Conservation (phyloP, 2,797 vertebrate species). For the Crax fasciolata region DNA sequence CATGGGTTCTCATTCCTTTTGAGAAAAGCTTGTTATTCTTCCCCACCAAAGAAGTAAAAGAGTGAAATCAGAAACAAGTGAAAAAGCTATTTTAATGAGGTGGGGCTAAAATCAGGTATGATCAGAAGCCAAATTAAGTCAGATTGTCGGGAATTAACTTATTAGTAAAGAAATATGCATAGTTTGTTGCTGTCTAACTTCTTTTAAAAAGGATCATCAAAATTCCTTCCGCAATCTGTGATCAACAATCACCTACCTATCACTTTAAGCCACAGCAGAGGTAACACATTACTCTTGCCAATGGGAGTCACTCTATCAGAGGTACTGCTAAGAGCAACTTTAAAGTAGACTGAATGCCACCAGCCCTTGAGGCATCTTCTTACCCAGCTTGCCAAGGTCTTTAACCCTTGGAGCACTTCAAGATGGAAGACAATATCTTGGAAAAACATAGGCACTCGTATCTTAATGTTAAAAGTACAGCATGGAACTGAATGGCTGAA, state of each 20-base stretch:
- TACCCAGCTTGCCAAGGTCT: not conserved
- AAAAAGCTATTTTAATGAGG: not conserved
- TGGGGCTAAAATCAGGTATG: not conserved
- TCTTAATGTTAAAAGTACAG: not conserved
- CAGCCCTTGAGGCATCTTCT: not conserved
- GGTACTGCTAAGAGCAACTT: not conserved
- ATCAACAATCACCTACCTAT: not conserved
- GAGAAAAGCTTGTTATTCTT: not conserved
- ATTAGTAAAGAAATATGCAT: not conserved
- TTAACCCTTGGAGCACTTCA: not conserved
- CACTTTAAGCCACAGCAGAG: not conserved
- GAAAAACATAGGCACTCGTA: not conserved
- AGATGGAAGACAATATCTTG: not conserved
- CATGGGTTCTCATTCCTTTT: accelerated
- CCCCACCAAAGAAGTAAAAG: not conserved
- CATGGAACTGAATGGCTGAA: not conserved
- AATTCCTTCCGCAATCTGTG: not conserved
- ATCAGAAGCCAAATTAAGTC: not conserved
- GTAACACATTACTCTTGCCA: not conserved
- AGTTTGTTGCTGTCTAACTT: not conserved
- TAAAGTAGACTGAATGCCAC: not conserved
- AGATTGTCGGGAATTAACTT: not conserved
- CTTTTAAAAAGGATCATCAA: not conserved
- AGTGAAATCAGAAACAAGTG: not conserved
- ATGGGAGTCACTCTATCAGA: not conserved